These are phyloP conservation scores for Tiliqua scincoides DNA, from an alignment of 2,113 vertebrate species.

Conservation along the genomic window DNA sequence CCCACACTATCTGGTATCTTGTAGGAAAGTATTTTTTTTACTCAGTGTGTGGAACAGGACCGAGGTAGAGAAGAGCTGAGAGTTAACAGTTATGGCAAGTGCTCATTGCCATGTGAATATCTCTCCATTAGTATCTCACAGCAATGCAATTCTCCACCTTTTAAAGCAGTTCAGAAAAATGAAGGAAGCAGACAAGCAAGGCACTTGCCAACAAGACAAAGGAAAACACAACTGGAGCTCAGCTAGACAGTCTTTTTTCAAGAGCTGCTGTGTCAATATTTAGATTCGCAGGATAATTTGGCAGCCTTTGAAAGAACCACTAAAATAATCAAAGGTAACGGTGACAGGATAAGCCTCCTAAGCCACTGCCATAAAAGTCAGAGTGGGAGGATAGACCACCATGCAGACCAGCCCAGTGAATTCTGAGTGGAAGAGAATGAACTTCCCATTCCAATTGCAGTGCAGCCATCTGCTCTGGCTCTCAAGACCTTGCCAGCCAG, in stretches of 20 bases:
- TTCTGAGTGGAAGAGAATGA: background rate
- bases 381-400: background rate
- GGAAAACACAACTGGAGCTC: background rate
- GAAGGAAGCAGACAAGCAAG: background rate
- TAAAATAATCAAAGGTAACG: background rate
- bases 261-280: background rate
- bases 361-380: background rate
- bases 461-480: constrained; percentile 18
- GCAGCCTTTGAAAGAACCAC: background rate
- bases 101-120: background rate
- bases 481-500: background rate
- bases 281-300: background rate
- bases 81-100: background rate
- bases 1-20: background rate
- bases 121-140: background rate
- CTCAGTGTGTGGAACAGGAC: background rate
- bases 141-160: background rate
- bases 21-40: background rate
- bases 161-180: background rate
- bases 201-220: background rate
- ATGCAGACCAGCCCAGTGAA: background rate
- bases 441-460: background rate
- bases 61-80: no score
- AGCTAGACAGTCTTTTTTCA: background rate
- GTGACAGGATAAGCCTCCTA: background rate